Evolutionary conservation across 2,113 vertebrate genomes (phyloP).

Genomic region (Prionailurus bengalensis): DNA sequence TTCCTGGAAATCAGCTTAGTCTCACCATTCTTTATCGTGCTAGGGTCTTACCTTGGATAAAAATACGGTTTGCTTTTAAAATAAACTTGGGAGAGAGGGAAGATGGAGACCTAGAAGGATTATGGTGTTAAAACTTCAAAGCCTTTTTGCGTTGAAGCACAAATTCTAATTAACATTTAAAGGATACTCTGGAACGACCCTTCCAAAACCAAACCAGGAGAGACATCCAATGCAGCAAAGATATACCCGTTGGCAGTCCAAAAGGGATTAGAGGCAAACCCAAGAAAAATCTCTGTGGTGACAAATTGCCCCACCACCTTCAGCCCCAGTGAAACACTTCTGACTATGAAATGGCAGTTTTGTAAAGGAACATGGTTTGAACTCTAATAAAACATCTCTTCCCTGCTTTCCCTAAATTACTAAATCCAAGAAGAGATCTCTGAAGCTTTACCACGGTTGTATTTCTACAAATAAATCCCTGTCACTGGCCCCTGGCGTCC

Average conservation of each 20-base stretch:
- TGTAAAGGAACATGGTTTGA: neutral
- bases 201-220: constrained; percentile 55
- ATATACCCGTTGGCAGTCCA: neutral
- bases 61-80: constrained; percentile 61
- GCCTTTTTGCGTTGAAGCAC: constrained; percentile 63
- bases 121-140: constrained; percentile 58
- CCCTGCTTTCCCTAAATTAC: constrained; percentile 29
- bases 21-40: constrained; percentile 28
- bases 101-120: constrained; percentile 41
- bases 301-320: neutral
- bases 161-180: constrained; percentile 69
- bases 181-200: constrained; percentile 6
- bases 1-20: constrained; percentile 53
- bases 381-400: neutral
- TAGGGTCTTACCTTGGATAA: constrained; percentile 57
- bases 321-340: neutral
- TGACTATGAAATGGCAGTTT: neutral
- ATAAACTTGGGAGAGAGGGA: constrained; percentile 52
- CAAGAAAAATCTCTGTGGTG: constrained; percentile 19
- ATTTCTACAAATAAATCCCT: neutral
- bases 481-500: neutral
- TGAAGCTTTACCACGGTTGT: constrained; percentile 42
- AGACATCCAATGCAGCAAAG: neutral
- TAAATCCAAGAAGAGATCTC: constrained; percentile 47
- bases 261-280: constrained; percentile 18